A percentile compares a stretch with the other conserved stretches of the same genome.
Conservation (phyloP, 2,797 vertebrate species). For the Aphelocoma californica region DNA sequence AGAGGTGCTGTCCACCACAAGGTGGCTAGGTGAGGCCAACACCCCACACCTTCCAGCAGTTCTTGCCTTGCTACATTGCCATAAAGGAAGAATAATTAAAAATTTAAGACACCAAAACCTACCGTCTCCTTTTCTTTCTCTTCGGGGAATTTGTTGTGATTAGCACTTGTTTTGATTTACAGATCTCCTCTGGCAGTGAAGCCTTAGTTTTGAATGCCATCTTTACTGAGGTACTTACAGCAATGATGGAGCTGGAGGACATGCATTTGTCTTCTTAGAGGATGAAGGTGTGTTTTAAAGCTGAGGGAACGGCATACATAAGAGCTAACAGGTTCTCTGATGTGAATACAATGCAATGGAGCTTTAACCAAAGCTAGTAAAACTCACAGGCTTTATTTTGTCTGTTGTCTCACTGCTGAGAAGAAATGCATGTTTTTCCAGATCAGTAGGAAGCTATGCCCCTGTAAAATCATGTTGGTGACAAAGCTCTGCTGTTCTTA, state of each 20-base stretch:
- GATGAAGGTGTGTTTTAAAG: neutral
- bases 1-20: neutral
- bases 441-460: neutral
- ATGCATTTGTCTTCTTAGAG: neutral
- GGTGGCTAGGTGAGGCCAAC: conserved; percentile 15
- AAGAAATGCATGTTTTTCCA: neutral
- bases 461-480: neutral
- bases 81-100: neutral
- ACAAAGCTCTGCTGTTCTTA: neutral
- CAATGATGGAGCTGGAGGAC: neutral
- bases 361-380: neutral
- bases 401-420: neutral
- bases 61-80: neutral
- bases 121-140: neutral
- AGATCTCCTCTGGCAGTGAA: neutral
- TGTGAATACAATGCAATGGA: neutral
- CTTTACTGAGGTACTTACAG: neutral
- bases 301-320: neutral
- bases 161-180: neutral
- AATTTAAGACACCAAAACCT: neutral
- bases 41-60: neutral
- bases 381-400: neutral
- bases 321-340: neutral
- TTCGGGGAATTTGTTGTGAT: neutral
- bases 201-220: neutral